phyloP scores from a whole-genome alignment of 2,113 vertebrate genomes.

The Callorhinus ursinus region DNA sequence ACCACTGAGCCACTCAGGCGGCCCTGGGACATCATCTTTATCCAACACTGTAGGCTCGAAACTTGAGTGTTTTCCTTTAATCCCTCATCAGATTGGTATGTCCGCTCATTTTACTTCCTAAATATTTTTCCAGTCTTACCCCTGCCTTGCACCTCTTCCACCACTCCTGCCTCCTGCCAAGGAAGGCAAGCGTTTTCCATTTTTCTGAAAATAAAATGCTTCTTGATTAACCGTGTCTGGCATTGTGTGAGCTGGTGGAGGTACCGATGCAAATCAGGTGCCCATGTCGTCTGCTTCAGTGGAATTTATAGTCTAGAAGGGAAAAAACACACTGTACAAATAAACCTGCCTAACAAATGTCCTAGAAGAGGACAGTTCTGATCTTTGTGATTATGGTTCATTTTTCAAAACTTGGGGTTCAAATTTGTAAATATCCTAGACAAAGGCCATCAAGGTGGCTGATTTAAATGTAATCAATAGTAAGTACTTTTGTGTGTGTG shows the following conservation, averaged over 20 bases:
- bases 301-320: neutral
- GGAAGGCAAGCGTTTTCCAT: neutral
- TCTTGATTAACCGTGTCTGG: neutral
- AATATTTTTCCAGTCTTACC: neutral
- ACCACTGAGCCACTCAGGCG: too few relatives aligned
- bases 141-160: neutral
- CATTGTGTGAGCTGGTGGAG: neutral
- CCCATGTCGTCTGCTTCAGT: neutral
- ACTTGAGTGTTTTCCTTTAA: neutral
- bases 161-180: neutral
- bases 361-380: neutral
- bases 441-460: neutral
- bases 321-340: neutral
- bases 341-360: neutral
- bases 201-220: neutral
- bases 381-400: neutral
- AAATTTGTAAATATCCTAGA: slow-evolving; percentile 14
- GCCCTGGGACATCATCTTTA: neutral
- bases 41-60: neutral
- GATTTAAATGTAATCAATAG: neutral
- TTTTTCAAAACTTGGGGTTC: slow-evolving; percentile 10
- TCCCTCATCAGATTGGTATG: neutral
- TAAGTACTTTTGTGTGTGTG: neutral
- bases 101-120: neutral
- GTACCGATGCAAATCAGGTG: neutral